Conservation (phyloP, 2,113 vertebrate genomes). For the Seriola quinqueradiata region DNA sequence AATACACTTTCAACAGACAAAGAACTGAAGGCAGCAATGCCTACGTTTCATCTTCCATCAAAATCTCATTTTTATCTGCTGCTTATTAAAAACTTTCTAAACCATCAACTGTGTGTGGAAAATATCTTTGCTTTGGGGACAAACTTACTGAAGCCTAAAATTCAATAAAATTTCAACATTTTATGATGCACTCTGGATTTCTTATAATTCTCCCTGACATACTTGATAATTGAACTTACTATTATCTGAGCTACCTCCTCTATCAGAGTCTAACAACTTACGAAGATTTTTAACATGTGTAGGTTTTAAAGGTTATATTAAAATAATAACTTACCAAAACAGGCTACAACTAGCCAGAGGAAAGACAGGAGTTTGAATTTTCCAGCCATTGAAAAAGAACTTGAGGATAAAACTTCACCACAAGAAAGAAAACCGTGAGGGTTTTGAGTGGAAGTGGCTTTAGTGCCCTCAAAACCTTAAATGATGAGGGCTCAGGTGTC, state of each 20-base stretch:
- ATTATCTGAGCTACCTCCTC: not conserved
- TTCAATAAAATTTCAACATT: too few relatives aligned
- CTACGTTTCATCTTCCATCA: too few relatives aligned
- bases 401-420: not conserved
- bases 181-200: not conserved
- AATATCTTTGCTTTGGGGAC: too few relatives aligned
- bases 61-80: too few relatives aligned
- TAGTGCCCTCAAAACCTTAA: not conserved
- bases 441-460: not conserved
- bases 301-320: not conserved
- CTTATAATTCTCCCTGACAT: not conserved
- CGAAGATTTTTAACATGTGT: not conserved
- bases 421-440: slow-evolving; percentile 1
- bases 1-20: not conserved
- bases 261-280: not conserved
- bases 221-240: not conserved
- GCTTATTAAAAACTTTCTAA: not conserved
- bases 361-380: slow-evolving; percentile 7
- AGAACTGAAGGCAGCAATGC: not conserved
- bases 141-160: too few relatives aligned
- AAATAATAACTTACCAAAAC: slow-evolving; percentile 58
- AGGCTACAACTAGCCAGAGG: slow-evolving; percentile 33
- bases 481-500: slow-evolving; percentile 18
- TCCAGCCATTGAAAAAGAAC: slow-evolving; percentile 40
- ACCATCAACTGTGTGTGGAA: not conserved